These are phyloP conservation scores for Burhinus oedicnemus DNA, from an alignment of 2,113 vertebrate species.

Conservation along the genomic window DNA sequence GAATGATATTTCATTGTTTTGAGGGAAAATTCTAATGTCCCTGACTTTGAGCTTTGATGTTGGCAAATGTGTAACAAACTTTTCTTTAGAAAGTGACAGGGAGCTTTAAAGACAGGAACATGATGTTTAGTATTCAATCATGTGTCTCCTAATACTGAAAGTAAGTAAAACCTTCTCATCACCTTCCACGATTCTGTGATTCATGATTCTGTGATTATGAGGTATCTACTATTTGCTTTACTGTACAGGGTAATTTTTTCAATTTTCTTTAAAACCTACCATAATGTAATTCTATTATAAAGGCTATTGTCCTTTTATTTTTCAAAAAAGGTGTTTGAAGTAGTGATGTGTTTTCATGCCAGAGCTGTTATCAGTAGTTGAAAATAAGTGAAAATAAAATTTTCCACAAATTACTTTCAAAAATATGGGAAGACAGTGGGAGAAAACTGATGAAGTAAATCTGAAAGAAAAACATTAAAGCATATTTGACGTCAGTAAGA, in stretches of 20 bases:
- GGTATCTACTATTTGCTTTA: neutral
- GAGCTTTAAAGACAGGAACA: neutral
- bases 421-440: neutral
- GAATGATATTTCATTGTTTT: neutral
- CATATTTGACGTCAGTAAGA: neutral
- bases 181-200: neutral
- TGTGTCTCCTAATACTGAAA: neutral
- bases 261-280: neutral
- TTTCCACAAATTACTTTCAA: neutral
- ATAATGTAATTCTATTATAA: neutral
- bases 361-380: neutral
- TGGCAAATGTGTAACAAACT: neutral
- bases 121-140: neutral
- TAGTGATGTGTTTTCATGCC: neutral
- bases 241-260: neutral
- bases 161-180: neutral
- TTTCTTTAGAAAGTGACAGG: neutral
- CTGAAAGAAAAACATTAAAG: neutral
- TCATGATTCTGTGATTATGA: neutral
- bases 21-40: neutral
- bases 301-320: neutral
- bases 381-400: neutral
- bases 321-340: neutral
- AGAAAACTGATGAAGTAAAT: neutral
- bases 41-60: neutral